phyloP scores from a whole-genome alignment of 2,888 invertebrate species.

The Chalcosyrphus nemorum region DNA sequence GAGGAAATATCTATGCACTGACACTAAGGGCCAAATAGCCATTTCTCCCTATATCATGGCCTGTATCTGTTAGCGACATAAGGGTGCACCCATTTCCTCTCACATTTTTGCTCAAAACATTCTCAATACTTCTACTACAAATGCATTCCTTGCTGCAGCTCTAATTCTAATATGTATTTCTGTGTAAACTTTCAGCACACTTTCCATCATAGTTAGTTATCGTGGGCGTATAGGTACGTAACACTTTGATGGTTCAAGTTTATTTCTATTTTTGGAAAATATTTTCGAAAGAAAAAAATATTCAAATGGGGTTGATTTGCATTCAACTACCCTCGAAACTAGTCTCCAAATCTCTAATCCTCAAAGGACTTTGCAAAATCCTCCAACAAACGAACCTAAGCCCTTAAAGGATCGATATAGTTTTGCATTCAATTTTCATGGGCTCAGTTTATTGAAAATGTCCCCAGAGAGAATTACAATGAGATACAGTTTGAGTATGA shows the following conservation, averaged over 20 bases:
- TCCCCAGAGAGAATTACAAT: slow-evolving; percentile 17
- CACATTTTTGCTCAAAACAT: neutral
- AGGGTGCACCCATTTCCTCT: neutral
- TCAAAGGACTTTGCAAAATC: slow-evolving; percentile 16
- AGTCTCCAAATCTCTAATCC: slow-evolving; percentile 15
- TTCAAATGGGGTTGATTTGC: neutral
- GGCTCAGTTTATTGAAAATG: slow-evolving; percentile 19
- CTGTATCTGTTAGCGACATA: neutral
- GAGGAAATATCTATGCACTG: neutral
- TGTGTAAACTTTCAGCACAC: neutral
- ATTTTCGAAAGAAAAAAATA: slow-evolving; percentile 18
- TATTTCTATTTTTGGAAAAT: neutral
- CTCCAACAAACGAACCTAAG: neutral
- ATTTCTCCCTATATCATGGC: neutral
- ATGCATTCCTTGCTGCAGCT: neutral
- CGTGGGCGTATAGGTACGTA: neutral
- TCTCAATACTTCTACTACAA: neutral
- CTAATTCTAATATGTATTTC: neutral
- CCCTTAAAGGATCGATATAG: slow-evolving; percentile 25
- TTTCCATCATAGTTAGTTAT: no score
- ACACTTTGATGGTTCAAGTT: neutral
- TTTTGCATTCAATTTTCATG: slow-evolving; percentile 13
- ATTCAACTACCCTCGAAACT: neutral
- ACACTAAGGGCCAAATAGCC: neutral
- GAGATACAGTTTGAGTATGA: neutral